Conservation (phyloP, 2,113 vertebrate species). For the Sigmodon hispidus region DNA sequence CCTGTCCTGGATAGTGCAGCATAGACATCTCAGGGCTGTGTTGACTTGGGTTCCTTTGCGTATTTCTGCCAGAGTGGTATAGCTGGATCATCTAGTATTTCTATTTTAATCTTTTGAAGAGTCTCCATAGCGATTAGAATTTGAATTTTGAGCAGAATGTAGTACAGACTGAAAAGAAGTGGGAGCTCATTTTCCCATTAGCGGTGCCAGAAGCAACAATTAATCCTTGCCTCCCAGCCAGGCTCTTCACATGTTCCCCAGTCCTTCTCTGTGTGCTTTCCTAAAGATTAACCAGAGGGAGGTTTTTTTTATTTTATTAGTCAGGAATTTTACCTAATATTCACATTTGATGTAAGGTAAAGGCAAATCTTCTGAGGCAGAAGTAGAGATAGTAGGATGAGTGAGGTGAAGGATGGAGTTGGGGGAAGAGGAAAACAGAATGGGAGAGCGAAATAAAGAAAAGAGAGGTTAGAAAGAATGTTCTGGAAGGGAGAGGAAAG, state of each 20-base stretch:
- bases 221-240: neutral
- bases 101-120: neutral
- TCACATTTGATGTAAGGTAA: neutral
- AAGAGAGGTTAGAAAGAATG: neutral
- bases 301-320: too few species aligned
- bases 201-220: neutral
- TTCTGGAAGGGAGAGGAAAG: neutral
- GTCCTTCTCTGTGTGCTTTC: neutral
- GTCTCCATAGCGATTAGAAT: neutral
- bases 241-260: neutral
- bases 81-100: neutral
- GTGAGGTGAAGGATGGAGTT: neutral
- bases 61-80: neutral
- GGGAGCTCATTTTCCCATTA: neutral
- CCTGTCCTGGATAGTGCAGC: neutral
- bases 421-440: neutral
- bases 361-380: neutral
- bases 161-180: neutral
- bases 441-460: neutral
- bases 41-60: neutral
- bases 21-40: neutral
- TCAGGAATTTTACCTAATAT: neutral
- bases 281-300: neutral
- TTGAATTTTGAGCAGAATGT: constrained; percentile 24
- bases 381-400: neutral